Percentiles rank a stretch among this genome's conserved stretches.
These are phyloP conservation scores for Rhodophaea formosa DNA, from an alignment of 2,888 invertebrate species.

Conservation along the genomic window DNA sequence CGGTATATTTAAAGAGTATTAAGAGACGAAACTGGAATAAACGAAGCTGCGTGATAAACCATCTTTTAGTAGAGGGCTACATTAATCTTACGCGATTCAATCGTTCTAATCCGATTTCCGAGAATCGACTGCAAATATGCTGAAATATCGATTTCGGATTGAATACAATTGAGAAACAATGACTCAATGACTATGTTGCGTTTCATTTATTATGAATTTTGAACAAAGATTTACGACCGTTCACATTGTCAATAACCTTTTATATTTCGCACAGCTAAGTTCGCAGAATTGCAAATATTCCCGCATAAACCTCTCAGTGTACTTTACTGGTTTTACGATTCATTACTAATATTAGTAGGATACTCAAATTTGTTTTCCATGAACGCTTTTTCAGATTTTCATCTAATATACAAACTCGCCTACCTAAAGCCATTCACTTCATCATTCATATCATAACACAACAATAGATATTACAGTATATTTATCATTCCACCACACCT, in stretches of 20 bases:
- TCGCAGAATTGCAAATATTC: too few relatives aligned
- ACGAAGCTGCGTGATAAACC: neutral
- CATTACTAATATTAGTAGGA: too few relatives aligned
- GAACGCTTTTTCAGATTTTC: neutral
- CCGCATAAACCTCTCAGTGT: too few relatives aligned
- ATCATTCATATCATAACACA: neutral
- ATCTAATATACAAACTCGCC: neutral
- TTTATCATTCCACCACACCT: conserved; percentile 21
- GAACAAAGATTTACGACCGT: neutral
- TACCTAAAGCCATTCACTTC: neutral
- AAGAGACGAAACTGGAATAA: neutral
- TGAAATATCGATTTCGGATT: neutral
- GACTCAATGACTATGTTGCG: neutral
- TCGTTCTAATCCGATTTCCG: conserved; percentile 1
- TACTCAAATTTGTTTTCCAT: too few relatives aligned
- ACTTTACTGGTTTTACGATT: too few relatives aligned
- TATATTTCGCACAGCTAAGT: too few relatives aligned
- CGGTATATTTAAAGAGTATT: too few relatives aligned
- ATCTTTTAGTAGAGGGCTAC: conserved; percentile 2
- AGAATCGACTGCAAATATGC: neutral
- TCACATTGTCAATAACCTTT: too few relatives aligned
- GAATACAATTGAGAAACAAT: neutral
- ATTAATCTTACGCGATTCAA: neutral
- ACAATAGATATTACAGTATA: conserved; percentile 8
- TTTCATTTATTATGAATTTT: neutral